Conservation (phyloP, 2,888 invertebrate genomes). For the Amblyteles armatorius region DNA sequence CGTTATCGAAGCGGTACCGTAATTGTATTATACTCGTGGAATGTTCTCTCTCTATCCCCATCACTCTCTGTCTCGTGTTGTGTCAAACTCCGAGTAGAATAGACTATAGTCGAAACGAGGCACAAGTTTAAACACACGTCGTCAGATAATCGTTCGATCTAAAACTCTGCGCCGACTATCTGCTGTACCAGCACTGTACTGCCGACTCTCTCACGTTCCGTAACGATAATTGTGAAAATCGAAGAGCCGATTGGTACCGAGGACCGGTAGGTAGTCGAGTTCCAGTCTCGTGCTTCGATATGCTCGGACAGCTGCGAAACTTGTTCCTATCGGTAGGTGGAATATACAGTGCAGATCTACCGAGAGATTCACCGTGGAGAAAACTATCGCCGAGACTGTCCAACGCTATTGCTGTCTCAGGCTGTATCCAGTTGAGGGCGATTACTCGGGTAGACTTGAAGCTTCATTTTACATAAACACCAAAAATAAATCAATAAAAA, state of each 20-base stretch:
- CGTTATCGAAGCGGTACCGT: conserved; percentile 2
- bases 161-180: conserved; percentile 18
- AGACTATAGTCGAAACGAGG: background rate
- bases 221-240: conserved; percentile 65
- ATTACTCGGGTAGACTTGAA: background rate
- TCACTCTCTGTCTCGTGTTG: background rate
- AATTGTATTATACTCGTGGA: conserved; percentile 26
- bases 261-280: conserved; percentile 39
- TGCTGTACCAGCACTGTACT: background rate
- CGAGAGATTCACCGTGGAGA: conserved; percentile 52
- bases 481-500: background rate
- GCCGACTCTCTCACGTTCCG: conserved; percentile 20
- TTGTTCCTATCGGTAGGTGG: conserved; percentile 44
- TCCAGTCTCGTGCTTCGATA: conserved; percentile 58
- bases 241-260: conserved; percentile 44
- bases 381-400: conserved; percentile 53
- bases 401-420: conserved; percentile 7
- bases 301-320: conserved; percentile 55
- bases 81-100: background rate
- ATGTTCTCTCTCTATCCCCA: background rate
- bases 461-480: background rate
- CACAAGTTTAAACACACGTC: conserved; percentile 52
- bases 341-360: conserved; percentile 31
- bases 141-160: conserved; percentile 51
- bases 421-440: background rate